A percentile compares a stretch with the other conserved stretches of the same genome.
These are phyloP conservation scores for Clupea harengus DNA, from an alignment of 2,113 vertebrate genomes.

Conservation along the genomic window DNA sequence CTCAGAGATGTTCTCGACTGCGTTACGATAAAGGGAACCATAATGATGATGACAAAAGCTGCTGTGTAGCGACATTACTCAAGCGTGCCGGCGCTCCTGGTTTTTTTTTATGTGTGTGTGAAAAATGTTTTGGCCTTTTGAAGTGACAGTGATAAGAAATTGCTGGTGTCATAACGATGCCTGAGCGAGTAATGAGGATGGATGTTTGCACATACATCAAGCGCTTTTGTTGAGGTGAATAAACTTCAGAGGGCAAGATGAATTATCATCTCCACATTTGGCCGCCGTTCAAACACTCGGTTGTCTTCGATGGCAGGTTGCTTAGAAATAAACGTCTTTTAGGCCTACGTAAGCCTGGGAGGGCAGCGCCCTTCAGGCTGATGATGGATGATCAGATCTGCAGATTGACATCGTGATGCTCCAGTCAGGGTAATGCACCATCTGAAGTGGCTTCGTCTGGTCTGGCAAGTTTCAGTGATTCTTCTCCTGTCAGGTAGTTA, in stretches of 20 bases:
- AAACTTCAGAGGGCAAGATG: background rate
- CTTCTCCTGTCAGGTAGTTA: background rate
- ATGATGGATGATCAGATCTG: background rate
- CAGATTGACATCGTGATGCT: background rate
- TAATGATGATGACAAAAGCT: background rate
- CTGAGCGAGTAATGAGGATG: background rate
- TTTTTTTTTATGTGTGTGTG: background rate
- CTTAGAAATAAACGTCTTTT: background rate
- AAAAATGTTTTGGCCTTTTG: slow-evolving; percentile 5
- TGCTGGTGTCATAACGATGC: background rate
- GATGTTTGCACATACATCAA: background rate
- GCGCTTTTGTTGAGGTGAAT: background rate
- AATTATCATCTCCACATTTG: background rate
- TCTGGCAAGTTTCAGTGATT: background rate
- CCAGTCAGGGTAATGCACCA: background rate
- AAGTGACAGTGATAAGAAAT: slow-evolving; percentile 13
- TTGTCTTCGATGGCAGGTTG: background rate
- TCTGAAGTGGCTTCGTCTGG: background rate
- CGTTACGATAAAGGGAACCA: background rate
- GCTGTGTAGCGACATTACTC: background rate
- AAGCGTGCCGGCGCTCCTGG: background rate
- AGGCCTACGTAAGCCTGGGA: background rate
- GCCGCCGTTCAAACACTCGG: background rate
- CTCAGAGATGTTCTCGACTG: background rate
- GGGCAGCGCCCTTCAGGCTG: background rate